Evolutionary conservation across 2,113 vertebrate genomes (phyloP).

Genomic region (Callionymus lyra): DNA sequence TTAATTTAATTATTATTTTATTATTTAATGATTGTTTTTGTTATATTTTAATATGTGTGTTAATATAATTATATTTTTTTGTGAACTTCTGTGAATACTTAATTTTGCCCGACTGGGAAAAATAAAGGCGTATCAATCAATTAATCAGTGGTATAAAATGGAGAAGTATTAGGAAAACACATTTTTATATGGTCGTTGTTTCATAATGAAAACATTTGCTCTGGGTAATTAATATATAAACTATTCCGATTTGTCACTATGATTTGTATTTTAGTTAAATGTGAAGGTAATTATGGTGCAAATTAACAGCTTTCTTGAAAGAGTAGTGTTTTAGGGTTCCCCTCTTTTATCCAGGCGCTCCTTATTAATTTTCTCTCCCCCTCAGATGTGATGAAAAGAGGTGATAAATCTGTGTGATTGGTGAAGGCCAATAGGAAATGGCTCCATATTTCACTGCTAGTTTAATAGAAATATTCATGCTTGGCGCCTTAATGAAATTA

Average conservation of each 20-base stretch:
- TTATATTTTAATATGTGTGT: too few species aligned
- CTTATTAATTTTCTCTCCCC: constrained; percentile 90
- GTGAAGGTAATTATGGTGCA: constrained; percentile 96
- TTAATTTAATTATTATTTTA: too few species aligned
- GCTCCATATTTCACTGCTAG: constrained; percentile 97
- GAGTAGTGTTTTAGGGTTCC: constrained; percentile 80
- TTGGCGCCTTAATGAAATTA: constrained; percentile 96
- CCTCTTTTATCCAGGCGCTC: constrained; percentile 76
- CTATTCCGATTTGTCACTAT: constrained; percentile 91
- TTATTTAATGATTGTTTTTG: too few species aligned
- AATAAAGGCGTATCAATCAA: too few species aligned
- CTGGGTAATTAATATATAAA: constrained; percentile 96
- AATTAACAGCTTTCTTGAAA: constrained; percentile 96
- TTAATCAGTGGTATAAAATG: too few species aligned
- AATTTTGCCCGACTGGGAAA: too few species aligned
- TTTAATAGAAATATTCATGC: constrained; percentile 99
- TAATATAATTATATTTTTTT: too few species aligned
- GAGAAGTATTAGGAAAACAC: too few species aligned
- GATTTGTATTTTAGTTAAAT: constrained; percentile 99
- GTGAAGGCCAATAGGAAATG: constrained; percentile 96
- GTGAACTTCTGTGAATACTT: too few species aligned
- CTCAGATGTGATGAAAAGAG: constrained; percentile 95
- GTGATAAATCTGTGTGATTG: constrained; percentile 96
- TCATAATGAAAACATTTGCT: constrained; percentile 94
- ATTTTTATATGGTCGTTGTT: too few species aligned